Percentiles rank a stretch among this genome's conserved stretches.
Conservation (phyloP, 2,797 vertebrate species). For the Emys orbicularis region DNA sequence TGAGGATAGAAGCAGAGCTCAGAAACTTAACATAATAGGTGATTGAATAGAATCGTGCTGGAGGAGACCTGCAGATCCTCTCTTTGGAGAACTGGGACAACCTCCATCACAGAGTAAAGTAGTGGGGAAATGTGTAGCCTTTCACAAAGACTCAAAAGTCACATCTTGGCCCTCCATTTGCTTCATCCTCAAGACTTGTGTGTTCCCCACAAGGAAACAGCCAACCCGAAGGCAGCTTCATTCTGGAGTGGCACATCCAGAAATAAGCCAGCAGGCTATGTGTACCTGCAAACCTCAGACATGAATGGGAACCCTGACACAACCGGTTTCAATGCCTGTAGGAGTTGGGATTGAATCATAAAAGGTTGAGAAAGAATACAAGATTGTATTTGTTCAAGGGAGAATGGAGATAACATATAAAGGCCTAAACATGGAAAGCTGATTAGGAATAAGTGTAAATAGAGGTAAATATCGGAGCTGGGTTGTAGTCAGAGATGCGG, state of each 20-base stretch:
- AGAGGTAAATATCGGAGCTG: not conserved
- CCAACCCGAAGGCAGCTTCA: not conserved
- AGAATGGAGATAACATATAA: not conserved
- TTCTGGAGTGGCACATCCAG: not conserved
- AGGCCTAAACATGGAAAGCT: not conserved
- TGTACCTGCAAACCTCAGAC: not conserved
- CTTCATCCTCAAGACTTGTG: not conserved
- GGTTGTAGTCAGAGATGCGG: not conserved
- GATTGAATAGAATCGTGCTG: not conserved
- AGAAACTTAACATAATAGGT: not conserved
- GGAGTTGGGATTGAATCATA: not conserved
- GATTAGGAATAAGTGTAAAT: not conserved
- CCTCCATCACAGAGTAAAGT: not conserved
- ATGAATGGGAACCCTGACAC: not conserved
- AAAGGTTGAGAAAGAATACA: not conserved
- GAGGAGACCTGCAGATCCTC: not conserved
- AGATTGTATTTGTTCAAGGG: slow-evolving; percentile 8
- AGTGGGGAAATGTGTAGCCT: not conserved
- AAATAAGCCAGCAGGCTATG: not conserved
- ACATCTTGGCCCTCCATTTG: not conserved
- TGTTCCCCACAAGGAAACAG: not conserved
- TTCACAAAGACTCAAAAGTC: not conserved
- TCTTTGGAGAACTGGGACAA: not conserved
- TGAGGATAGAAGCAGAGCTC: not conserved
- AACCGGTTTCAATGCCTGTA: accelerated